phyloP scores from a whole-genome alignment of 2,888 invertebrate species.

The Athrips mouffetella region DNA sequence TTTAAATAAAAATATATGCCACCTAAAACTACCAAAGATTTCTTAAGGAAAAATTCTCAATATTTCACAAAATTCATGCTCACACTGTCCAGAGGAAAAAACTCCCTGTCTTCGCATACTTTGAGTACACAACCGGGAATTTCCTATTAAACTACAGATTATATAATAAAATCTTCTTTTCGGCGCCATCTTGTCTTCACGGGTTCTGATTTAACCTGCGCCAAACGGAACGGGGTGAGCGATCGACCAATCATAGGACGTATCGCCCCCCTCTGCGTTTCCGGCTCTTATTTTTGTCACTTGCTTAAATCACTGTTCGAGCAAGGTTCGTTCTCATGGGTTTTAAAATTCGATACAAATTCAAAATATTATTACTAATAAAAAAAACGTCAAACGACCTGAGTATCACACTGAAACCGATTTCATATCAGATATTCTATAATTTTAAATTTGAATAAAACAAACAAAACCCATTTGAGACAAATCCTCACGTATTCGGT shows the following conservation, averaged over 20 bases:
- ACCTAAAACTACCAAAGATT: too few relatives aligned
- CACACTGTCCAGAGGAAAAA: slow-evolving; percentile 9
- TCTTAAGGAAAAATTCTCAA: too few relatives aligned
- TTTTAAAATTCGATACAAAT: background rate
- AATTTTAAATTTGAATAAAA: slow-evolving; percentile 22
- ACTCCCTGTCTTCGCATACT: slow-evolving; percentile 12
- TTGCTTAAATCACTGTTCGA: slow-evolving; percentile 22
- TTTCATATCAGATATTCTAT: too few relatives aligned
- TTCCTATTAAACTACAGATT: slow-evolving; percentile 4
- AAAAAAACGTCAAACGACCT: too few relatives aligned
- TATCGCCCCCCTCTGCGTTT: slow-evolving; percentile 69
- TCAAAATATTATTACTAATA: too few relatives aligned
- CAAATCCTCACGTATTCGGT: slow-evolving; percentile 6
- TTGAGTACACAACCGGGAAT: slow-evolving; percentile 13
- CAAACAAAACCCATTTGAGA: slow-evolving; percentile 6
- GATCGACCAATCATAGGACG: slow-evolving; percentile 58
- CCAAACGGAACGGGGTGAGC: slow-evolving; percentile 74
- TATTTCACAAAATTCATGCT: too few relatives aligned
- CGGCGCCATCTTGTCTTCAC: slow-evolving; percentile 38
- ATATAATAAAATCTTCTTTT: slow-evolving; percentile 20
- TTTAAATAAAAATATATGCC: too few relatives aligned
- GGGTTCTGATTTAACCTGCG: slow-evolving; percentile 77
- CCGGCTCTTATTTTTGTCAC: slow-evolving; percentile 54
- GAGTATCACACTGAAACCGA: too few relatives aligned
- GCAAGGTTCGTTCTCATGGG: background rate